Evolutionary conservation across 2,113 vertebrate species (phyloP).

Genomic region (Aptenodytes forsteri): DNA sequence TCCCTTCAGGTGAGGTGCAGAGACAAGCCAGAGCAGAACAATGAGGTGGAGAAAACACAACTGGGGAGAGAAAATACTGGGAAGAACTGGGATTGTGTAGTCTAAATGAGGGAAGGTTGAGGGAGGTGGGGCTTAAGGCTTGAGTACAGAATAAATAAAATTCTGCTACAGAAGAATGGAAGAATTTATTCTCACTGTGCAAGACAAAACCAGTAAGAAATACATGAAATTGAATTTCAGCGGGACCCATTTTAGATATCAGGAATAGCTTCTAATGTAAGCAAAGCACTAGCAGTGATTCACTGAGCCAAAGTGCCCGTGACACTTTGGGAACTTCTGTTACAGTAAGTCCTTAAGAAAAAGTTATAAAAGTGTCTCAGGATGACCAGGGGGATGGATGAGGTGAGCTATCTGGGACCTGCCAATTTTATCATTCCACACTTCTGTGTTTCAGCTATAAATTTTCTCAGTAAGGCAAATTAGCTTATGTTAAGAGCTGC

Average conservation of each 20-base stretch:
- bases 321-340: not conserved
- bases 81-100: not conserved
- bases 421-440: not conserved
- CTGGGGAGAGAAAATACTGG: not conserved
- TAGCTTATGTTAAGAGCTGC: not conserved
- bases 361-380: not conserved
- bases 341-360: not conserved
- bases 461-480: not conserved
- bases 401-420: not conserved
- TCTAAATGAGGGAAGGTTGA: not conserved
- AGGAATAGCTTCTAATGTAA: not conserved
- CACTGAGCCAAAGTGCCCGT: not conserved
- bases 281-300: not conserved
- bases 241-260: not conserved
- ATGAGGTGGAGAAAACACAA: fast-evolving
- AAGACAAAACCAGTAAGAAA: not conserved
- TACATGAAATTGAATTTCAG: not conserved
- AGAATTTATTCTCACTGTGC: not conserved
- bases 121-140: not conserved
- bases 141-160: not conserved
- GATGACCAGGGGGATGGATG: not conserved
- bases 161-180: not conserved
- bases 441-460: not conserved
- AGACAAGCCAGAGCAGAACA: not conserved
- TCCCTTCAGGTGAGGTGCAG: not conserved